Evolutionary conservation across 2,888 invertebrate genomes (phyloP).

Genomic region (Carterocephalus palaemon): DNA sequence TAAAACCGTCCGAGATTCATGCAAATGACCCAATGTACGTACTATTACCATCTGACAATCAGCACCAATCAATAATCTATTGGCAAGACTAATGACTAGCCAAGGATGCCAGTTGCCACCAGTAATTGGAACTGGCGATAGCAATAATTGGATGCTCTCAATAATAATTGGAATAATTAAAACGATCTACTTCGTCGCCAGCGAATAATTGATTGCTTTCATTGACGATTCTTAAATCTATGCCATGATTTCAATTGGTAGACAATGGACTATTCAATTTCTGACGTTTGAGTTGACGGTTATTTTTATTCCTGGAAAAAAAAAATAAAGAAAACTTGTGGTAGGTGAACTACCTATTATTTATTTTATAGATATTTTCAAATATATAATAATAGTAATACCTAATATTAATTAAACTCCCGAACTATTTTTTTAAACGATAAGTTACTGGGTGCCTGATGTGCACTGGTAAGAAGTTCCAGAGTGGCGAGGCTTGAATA

Average conservation of each 20-base stretch:
- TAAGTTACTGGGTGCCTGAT: no score
- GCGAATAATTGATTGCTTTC: constrained; percentile 31
- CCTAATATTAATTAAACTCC: no score
- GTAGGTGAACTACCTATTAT: no score
- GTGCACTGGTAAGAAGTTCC: no score
- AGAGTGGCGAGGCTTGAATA: no score
- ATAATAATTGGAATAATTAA: constrained; percentile 70
- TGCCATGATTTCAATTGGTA: constrained; percentile 26
- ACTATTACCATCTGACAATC: constrained; percentile 60
- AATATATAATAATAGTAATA: no score
- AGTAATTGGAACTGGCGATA: constrained; percentile 59
- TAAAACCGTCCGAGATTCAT: constrained; percentile 70
- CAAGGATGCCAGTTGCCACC: constrained; percentile 65
- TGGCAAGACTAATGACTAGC: constrained; percentile 72
- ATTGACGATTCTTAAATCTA: constrained; percentile 32
- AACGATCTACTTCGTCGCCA: constrained; percentile 34
- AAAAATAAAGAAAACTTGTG: no score
- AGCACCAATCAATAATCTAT: constrained; percentile 78
- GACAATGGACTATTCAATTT: constrained; percentile 18
- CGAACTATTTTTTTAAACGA: no score
- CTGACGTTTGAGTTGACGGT: constrained; percentile 9
- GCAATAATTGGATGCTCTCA: constrained; percentile 61
- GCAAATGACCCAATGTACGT: constrained; percentile 62
- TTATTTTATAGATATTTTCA: no score
- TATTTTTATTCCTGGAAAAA: no score